Conservation (phyloP, 2,113 vertebrate genomes). For the Dolichallabes microphthalmus region DNA sequence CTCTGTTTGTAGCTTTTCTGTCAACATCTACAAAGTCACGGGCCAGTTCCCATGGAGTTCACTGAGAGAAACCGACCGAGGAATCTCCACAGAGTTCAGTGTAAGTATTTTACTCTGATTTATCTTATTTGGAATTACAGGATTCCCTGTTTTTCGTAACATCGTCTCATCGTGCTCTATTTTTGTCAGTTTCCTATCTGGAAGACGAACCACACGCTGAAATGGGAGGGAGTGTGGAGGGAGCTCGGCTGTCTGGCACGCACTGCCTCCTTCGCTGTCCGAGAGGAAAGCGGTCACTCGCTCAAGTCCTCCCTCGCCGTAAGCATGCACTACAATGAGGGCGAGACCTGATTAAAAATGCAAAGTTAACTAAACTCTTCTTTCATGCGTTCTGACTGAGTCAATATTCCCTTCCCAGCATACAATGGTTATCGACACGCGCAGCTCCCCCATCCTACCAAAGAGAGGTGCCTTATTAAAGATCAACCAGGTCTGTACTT, state of each 20-base stretch:
- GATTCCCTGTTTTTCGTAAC: neutral
- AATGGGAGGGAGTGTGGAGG: slow-evolving; percentile 96
- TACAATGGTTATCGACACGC: slow-evolving; percentile 91
- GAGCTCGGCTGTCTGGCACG: slow-evolving; percentile 90
- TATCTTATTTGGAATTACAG: neutral
- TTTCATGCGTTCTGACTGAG: neutral
- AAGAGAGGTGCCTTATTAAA: slow-evolving; percentile 86
- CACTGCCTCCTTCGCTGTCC: slow-evolving; percentile 88
- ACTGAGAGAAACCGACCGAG: slow-evolving; percentile 91
- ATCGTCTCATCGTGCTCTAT: neutral
- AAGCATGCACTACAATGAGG: slow-evolving; percentile 41
- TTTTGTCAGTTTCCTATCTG: slow-evolving; percentile 84
- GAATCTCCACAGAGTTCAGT: slow-evolving; percentile 85
- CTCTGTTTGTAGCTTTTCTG: slow-evolving; percentile 76
- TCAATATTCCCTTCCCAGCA: slow-evolving; percentile 73
- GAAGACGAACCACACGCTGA: slow-evolving; percentile 89
- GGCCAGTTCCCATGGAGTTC: slow-evolving; percentile 99
- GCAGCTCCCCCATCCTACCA: slow-evolving; percentile 91
- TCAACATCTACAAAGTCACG: slow-evolving; percentile 92
- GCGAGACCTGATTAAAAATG: neutral
- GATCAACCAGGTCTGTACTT: slow-evolving; percentile 85
- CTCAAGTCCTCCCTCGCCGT: slow-evolving; percentile 95
- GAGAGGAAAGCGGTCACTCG: slow-evolving; percentile 93
- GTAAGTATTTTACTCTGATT: slow-evolving; percentile 69
- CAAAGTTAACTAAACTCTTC: neutral